phyloP scores from a whole-genome alignment of 2,113 vertebrate species.

The Petrocephalus zakoni region DNA sequence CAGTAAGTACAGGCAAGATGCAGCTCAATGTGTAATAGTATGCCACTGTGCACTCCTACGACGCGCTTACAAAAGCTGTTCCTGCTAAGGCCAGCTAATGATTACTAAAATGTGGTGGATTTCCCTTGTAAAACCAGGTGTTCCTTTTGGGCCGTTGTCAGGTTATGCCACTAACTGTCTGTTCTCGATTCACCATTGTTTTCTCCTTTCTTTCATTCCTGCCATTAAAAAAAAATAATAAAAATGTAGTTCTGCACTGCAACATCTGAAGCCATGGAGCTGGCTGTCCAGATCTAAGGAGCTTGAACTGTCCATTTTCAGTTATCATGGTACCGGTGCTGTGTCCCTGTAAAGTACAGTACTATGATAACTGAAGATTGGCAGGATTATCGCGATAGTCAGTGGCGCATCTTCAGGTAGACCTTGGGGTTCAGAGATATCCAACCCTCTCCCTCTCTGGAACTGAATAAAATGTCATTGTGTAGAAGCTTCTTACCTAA shows the following conservation, averaged over 20 bases:
- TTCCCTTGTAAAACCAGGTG: not conserved
- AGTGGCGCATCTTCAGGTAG: constrained; percentile 5
- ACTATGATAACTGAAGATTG: constrained; percentile 99
- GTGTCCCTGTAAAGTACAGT: constrained; percentile 97
- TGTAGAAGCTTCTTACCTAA: not conserved
- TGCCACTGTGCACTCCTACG: not conserved
- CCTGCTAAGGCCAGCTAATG: not conserved
- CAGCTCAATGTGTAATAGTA: not conserved
- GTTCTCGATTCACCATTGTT: not conserved
- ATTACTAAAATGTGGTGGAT: not conserved
- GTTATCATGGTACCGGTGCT: constrained; percentile 99
- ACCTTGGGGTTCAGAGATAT: not conserved
- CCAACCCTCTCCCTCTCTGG: not conserved
- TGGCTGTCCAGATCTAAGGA: not conserved
- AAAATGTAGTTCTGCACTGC: too few species aligned
- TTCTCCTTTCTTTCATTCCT: not conserved
- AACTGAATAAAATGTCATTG: not conserved
- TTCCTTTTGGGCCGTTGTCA: not conserved
- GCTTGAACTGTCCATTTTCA: constrained; percentile 98
- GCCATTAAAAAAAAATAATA: not conserved
- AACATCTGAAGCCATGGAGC: not conserved
- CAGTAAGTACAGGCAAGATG: not conserved
- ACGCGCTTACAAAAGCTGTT: not conserved
- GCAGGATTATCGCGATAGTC: constrained; percentile 80
- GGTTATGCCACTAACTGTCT: not conserved